Conservation (phyloP, 2,113 vertebrate species). For the Datnioides undecimradiatus region DNA sequence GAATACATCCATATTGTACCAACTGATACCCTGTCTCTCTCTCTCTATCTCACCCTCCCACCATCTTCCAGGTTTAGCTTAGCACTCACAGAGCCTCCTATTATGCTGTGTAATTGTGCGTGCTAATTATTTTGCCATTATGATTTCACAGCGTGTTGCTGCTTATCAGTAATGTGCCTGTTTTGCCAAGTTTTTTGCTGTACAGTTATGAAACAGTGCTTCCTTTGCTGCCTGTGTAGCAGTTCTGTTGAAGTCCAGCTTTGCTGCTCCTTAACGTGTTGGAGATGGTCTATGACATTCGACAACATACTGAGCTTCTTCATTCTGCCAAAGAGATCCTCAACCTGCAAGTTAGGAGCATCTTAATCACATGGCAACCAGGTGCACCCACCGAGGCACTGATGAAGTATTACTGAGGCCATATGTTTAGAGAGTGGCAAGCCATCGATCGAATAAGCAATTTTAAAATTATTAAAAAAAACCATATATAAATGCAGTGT, state of each 20-base stretch:
- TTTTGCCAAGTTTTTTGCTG: slow-evolving; percentile 44
- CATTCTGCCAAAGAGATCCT: background rate
- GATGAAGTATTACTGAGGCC: background rate
- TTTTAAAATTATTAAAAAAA: too few relatives aligned
- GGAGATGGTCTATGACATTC: background rate
- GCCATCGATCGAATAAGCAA: too few relatives aligned
- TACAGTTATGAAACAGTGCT: slow-evolving; percentile 23
- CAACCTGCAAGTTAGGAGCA: background rate
- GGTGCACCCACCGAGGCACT: background rate
- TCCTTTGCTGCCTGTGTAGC: background rate
- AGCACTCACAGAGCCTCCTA: slow-evolving; percentile 48
- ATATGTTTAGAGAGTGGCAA: background rate
- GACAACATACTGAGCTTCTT: background rate
- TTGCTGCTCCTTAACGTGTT: background rate
- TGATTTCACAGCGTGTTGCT: slow-evolving; percentile 69
- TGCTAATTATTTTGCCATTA: slow-evolving; percentile 75
- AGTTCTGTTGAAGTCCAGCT: background rate
- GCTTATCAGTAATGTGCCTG: slow-evolving; percentile 63
- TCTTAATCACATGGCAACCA: background rate
- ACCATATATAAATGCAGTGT: too few relatives aligned
- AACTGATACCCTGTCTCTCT: background rate
- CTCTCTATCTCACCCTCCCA: background rate
- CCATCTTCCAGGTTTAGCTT: slow-evolving; percentile 39
- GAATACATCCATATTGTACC: background rate
- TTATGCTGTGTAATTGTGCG: slow-evolving; percentile 68